A percentile compares a stretch with the other conserved stretches of the same genome.
Evolutionary conservation across 2,113 vertebrate species (phyloP).

Genomic region (Rhabdomys dilectus): DNA sequence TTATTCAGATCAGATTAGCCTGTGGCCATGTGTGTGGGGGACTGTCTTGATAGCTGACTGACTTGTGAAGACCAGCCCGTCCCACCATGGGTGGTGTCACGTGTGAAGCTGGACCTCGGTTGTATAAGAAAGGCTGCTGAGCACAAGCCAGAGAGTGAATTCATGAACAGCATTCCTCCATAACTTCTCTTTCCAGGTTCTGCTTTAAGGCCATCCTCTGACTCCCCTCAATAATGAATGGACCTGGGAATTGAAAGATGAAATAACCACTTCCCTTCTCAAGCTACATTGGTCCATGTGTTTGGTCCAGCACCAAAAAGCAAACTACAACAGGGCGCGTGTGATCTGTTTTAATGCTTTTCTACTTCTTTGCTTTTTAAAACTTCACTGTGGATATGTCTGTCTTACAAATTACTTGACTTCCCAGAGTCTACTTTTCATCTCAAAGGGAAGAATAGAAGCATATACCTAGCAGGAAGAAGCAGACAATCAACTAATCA

Average conservation of each 20-base stretch:
- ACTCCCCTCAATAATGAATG: not conserved
- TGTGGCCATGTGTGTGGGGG: not conserved
- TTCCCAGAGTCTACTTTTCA: not conserved
- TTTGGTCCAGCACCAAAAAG: not conserved
- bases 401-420: not conserved
- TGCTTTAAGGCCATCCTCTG: not conserved
- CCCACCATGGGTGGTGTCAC: not conserved
- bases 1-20: not conserved
- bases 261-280: too few species aligned
- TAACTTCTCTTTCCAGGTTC: not conserved
- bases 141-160: not conserved
- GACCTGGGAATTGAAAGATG: too few species aligned
- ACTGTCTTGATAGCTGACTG: not conserved
- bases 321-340: not conserved
- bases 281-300: not conserved
- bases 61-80: not conserved
- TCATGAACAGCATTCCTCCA: too few species aligned
- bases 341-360: not conserved
- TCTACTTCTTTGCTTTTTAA: not conserved
- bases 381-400: not conserved
- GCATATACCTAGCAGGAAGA: not conserved
- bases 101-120: too few species aligned
- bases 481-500: constrained; percentile 15
- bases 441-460: not conserved
- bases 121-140: not conserved